Evolutionary conservation across 2,888 invertebrate species (phyloP).

Genomic region (Barypeithes pellucidus): DNA sequence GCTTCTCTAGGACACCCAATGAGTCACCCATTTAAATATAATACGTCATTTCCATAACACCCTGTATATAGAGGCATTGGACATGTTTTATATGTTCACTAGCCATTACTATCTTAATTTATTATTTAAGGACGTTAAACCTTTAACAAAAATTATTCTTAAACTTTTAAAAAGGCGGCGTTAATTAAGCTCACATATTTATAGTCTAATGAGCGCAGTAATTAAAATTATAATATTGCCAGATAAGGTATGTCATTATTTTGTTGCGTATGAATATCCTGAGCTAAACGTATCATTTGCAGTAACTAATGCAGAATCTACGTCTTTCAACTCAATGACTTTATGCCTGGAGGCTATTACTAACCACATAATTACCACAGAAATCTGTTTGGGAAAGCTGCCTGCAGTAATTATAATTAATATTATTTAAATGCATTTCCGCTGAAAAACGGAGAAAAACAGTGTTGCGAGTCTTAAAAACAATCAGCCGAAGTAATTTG

Average conservation of each 20-base stretch:
- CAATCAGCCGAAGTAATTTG: constrained; percentile 50
- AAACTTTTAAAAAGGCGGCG: no score
- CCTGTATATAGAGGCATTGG: no score
- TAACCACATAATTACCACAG: constrained; percentile 42
- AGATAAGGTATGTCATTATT: background rate
- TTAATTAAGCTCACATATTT: no score
- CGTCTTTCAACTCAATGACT: constrained; percentile 36
- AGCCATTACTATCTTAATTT: no score
- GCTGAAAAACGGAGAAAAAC: constrained; percentile 36
- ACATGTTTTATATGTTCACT: no score
- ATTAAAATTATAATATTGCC: constrained; percentile 10
- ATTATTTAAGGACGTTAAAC: no score
- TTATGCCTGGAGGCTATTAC: constrained; percentile 26
- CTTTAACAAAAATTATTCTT: no score
- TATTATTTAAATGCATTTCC: constrained; percentile 52
- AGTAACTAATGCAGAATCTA: constrained; percentile 23
- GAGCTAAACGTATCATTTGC: constrained; percentile 41
- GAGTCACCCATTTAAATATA: no score
- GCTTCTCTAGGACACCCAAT: no score
- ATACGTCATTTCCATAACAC: no score
- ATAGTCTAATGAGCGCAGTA: constrained; percentile 2
- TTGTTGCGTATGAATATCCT: constrained; percentile 33
- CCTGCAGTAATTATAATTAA: constrained; percentile 49
- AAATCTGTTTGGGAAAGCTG: constrained; percentile 47
- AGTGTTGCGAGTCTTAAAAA: constrained; percentile 35